These are phyloP conservation scores for Crotophaga sulcirostris DNA, from an alignment of 2,113 vertebrate species.

Conservation along the genomic window DNA sequence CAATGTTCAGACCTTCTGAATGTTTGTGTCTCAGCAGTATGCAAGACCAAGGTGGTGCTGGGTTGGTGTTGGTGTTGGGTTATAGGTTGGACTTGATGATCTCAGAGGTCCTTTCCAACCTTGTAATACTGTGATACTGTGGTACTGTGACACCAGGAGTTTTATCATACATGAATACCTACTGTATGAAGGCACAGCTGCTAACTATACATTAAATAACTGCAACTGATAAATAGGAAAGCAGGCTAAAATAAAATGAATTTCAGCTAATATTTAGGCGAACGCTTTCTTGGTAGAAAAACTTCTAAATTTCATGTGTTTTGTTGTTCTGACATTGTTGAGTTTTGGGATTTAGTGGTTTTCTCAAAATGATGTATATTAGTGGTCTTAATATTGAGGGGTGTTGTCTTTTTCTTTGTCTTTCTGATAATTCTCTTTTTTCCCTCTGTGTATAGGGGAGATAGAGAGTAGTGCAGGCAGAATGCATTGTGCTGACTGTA, in stretches of 20 bases:
- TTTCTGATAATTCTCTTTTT: not conserved
- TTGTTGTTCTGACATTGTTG: not conserved
- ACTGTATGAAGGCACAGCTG: not conserved
- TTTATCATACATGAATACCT: not conserved
- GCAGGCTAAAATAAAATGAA: not conserved
- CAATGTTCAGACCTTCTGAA: not conserved
- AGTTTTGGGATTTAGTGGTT: not conserved
- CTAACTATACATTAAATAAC: not conserved
- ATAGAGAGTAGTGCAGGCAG: not conserved
- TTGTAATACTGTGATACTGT: too few relatives aligned
- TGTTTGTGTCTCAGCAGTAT: not conserved
- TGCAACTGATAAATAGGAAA: not conserved
- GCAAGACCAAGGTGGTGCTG: too few relatives aligned
- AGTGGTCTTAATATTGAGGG: not conserved
- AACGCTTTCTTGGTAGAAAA: not conserved
- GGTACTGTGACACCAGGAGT: too few relatives aligned
- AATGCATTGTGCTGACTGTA: not conserved
- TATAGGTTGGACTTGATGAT: too few relatives aligned
- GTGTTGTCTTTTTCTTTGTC: not conserved
- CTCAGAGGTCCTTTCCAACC: too few relatives aligned
- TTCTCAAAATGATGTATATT: not conserved
- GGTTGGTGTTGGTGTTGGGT: too few relatives aligned
- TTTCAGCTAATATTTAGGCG: not conserved
- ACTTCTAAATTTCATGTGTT: not conserved
- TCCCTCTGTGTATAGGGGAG: not conserved